phyloP scores from a whole-genome alignment of 2,797 vertebrate species.

The Sebastes melanostomus region DNA sequence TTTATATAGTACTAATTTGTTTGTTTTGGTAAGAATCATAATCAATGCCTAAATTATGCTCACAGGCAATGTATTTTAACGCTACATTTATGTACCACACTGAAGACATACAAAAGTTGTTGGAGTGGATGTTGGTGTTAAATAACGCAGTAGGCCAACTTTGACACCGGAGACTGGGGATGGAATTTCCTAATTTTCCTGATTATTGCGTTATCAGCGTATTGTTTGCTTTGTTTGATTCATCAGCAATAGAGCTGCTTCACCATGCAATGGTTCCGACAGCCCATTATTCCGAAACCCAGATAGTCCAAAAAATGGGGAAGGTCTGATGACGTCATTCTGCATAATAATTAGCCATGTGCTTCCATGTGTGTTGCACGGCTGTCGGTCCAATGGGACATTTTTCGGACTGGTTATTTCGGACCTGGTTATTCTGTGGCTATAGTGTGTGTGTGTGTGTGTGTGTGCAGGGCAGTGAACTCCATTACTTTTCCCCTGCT shows the following conservation, averaged over 20 bases:
- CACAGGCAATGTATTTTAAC: not conserved
- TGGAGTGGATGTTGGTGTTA: not conserved
- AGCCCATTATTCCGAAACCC: too few species aligned
- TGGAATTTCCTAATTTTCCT: not conserved
- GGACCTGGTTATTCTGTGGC: not conserved
- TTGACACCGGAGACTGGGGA: not conserved
- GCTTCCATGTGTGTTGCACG: not conserved
- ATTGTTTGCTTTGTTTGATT: not conserved
- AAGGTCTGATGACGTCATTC: not conserved
- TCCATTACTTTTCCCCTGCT: conserved; percentile 13
- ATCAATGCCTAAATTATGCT: not conserved
- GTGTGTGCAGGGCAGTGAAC: not conserved
- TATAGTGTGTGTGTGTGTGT: not conserved
- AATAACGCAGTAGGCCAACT: not conserved
- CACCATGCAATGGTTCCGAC: not conserved
- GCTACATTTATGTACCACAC: not conserved
- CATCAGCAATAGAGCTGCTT: not conserved
- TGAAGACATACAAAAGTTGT: not conserved
- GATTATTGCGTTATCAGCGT: not conserved
- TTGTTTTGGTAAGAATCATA: not conserved
- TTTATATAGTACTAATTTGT: not conserved
- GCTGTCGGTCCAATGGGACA: not conserved
- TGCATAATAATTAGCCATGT: not conserved
- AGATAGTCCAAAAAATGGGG: not conserved
- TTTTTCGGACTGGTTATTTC: not conserved